phyloP scores from a whole-genome alignment of 2,113 vertebrate species.

The Leiothrix lutea region DNA sequence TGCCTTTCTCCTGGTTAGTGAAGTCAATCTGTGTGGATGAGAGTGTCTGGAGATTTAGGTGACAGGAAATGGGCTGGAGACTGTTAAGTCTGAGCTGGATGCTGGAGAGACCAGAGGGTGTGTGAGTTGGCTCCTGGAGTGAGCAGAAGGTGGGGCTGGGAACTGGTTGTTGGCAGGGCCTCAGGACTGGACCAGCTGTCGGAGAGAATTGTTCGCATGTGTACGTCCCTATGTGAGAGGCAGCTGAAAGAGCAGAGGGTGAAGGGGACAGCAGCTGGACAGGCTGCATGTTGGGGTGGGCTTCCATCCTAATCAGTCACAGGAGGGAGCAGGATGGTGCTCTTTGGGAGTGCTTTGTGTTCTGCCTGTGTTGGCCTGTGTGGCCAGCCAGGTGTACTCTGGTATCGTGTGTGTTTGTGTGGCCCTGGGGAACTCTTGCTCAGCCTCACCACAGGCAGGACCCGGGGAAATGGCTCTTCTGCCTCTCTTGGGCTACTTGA shows the following conservation, averaged over 20 bases:
- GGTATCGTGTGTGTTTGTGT: fast-evolving
- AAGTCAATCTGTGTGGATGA: not conserved
- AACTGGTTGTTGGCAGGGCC: not conserved
- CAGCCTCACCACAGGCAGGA: not conserved
- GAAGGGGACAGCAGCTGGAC: not conserved
- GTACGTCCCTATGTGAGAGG: not conserved
- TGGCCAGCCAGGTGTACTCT: not conserved
- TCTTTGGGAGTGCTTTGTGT: not conserved
- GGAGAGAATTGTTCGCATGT: not conserved
- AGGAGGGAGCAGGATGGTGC: not conserved
- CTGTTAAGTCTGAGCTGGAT: not conserved
- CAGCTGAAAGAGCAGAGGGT: not conserved
- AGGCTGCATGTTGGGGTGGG: not conserved
- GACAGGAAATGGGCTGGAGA: not conserved
- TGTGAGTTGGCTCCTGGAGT: not conserved
- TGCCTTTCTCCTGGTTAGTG: not conserved
- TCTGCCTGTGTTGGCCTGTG: no score
- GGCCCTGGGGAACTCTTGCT: not conserved
- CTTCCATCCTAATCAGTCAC: not conserved
- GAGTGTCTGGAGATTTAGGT: not conserved
- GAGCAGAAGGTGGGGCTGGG: not conserved
- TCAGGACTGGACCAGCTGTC: not conserved
- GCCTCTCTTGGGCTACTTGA: not conserved
- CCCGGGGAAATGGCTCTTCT: not conserved
- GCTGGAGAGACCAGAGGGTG: not conserved